Percentiles rank a stretch among this genome's conserved stretches.
These are phyloP conservation scores for Grus americana DNA, from an alignment of 2,113 vertebrate species.

Conservation along the genomic window DNA sequence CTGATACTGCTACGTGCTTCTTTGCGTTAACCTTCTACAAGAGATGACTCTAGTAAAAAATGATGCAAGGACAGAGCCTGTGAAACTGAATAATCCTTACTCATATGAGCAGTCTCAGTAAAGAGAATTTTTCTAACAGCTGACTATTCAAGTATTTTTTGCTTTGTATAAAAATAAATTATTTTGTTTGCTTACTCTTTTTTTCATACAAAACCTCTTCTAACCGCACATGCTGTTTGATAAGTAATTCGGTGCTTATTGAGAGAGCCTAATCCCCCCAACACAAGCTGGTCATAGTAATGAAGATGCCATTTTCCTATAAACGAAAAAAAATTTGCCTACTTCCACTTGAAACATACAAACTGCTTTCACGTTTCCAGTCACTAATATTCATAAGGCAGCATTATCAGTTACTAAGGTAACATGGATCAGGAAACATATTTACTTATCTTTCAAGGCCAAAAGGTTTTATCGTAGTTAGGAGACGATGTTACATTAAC, in stretches of 20 bases:
- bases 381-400: slow-evolving; percentile 67
- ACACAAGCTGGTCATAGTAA: not conserved
- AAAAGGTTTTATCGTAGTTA: slow-evolving; percentile 66
- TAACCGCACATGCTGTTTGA: not conserved
- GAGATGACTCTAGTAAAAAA: not conserved
- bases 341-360: slow-evolving; percentile 40
- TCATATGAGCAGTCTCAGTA: not conserved
- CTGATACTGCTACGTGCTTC: not conserved
- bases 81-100: not conserved
- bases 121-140: not conserved
- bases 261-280: not conserved
- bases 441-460: slow-evolving; percentile 75
- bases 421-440: slow-evolving; percentile 66
- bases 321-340: not conserved
- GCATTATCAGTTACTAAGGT: slow-evolving; percentile 76
- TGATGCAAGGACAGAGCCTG: not conserved
- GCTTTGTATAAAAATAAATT: not conserved
- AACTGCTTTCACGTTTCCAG: slow-evolving; percentile 66
- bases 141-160: not conserved
- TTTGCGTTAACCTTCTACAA: not conserved
- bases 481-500: slow-evolving; percentile 67
- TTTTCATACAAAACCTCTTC: not conserved
- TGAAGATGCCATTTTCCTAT: not conserved
- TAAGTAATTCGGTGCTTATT: not conserved
- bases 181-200: not conserved